Evolutionary conservation across 2,888 invertebrate genomes (phyloP).

Genomic region (Heliconius erato): DNA sequence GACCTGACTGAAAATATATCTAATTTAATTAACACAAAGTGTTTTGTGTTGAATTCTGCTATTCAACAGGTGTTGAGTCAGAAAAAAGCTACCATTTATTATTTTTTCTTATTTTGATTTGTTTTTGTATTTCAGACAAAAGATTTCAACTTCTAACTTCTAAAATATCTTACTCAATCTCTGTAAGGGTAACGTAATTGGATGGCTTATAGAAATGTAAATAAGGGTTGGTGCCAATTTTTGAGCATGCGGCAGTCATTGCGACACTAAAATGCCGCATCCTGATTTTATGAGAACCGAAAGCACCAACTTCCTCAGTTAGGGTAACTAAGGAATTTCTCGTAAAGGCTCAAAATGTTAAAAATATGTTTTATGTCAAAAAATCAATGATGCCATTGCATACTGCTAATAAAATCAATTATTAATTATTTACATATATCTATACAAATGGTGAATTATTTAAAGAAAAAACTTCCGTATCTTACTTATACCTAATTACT

Average conservation of each 20-base stretch:
- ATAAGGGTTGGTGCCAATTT: conserved; percentile 14
- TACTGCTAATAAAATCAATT: too few relatives aligned
- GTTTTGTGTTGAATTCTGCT: not conserved
- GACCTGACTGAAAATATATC: not conserved
- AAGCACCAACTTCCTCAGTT: not conserved
- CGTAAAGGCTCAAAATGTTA: not conserved
- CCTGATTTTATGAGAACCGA: conserved; percentile 9
- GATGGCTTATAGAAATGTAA: not conserved
- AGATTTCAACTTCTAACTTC: not conserved
- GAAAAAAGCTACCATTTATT: not conserved
- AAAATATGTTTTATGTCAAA: not conserved
- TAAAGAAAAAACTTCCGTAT: too few relatives aligned
- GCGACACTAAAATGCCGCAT: conserved; percentile 31
- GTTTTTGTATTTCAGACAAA: not conserved
- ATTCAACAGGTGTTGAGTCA: not conserved
- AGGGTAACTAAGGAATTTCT: not conserved
- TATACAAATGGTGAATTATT: too few relatives aligned
- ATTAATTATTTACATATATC: too few relatives aligned
- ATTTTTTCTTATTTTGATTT: not conserved
- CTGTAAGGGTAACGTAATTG: not conserved
- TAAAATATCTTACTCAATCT: not conserved
- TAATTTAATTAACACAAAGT: not conserved
- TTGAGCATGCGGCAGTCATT: conserved; percentile 28
- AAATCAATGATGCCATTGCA: too few relatives aligned
- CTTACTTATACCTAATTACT: too few relatives aligned